Evolutionary conservation across 2,888 invertebrate species (phyloP).

Genomic region (Dicyrtoma fusca): DNA sequence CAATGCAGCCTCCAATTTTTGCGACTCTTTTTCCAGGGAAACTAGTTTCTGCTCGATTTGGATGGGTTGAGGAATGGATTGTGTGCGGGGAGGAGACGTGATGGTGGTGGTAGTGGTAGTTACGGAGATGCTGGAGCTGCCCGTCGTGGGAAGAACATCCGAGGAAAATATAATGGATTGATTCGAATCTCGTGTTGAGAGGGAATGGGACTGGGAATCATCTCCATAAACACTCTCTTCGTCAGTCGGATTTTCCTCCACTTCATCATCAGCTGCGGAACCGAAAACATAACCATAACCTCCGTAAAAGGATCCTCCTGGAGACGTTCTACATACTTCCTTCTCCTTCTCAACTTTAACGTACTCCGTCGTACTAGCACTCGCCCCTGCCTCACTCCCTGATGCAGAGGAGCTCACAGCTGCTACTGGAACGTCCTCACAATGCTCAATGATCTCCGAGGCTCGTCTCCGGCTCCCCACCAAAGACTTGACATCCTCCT

Average conservation of each 20-base stretch:
- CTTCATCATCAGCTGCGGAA: constrained; percentile 44
- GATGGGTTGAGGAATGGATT: neutral
- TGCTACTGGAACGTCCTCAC: constrained; percentile 33
- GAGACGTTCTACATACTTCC: constrained; percentile 8
- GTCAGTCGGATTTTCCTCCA: constrained; percentile 34
- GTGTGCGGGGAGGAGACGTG: neutral
- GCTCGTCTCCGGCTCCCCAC: constrained; percentile 14
- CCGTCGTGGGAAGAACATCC: constrained; percentile 17
- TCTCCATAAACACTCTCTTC: constrained; percentile 33
- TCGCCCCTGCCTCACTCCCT: constrained; percentile 26
- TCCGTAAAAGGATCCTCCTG: constrained; percentile 28
- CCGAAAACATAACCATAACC: constrained; percentile 48
- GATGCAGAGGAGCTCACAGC: constrained; percentile 9
- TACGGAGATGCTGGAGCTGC: neutral
- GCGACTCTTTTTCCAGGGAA: neutral
- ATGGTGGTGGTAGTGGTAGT: neutral
- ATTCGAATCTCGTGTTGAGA: constrained; percentile 37
- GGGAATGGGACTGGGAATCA: constrained; percentile 36
- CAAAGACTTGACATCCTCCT: neutral
- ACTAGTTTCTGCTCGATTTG: neutral
- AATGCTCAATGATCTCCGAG: constrained; percentile 22
- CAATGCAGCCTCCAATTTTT: neutral
- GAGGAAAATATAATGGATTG: constrained; percentile 9
- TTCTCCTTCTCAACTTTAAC: constrained; percentile 32
- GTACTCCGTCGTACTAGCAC: neutral